Conservation (phyloP, 2,113 vertebrate species). For the Pluvianellus socialis region DNA sequence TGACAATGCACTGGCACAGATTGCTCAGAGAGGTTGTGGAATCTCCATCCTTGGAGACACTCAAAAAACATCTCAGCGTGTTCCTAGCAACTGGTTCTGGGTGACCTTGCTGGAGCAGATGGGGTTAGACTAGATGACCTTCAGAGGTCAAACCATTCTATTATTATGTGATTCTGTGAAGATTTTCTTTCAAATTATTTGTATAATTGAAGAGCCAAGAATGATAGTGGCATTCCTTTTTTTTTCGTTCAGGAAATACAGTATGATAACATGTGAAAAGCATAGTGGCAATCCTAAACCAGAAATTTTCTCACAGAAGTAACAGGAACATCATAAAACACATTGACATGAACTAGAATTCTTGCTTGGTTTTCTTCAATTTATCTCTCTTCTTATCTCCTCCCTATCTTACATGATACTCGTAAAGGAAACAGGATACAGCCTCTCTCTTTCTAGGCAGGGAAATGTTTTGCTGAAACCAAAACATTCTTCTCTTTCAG, state of each 20-base stretch:
- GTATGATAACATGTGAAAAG: not conserved
- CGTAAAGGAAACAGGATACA: not conserved
- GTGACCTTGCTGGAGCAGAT: not conserved
- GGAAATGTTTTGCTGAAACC: not conserved
- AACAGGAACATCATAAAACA: not conserved
- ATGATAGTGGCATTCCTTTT: not conserved
- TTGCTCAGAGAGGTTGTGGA: not conserved
- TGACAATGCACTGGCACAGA: not conserved
- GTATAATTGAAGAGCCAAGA: not conserved
- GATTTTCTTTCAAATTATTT: not conserved
- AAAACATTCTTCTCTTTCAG: not conserved
- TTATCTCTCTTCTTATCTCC: not conserved
- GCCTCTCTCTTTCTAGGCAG: not conserved
- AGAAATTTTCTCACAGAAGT: not conserved
- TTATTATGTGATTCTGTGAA: not conserved
- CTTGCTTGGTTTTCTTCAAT: not conserved
- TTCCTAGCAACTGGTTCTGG: not conserved
- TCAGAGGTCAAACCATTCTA: not conserved
- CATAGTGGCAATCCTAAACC: not conserved
- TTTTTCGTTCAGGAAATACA: not conserved
- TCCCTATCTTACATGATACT: not conserved
- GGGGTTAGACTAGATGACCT: not conserved
- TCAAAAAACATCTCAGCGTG: not conserved
- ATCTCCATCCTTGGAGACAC: not conserved
- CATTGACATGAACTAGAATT: not conserved